Evolutionary conservation across 1,140 invertebrate species (phyloP).

Genomic region (Drosophila erecta): DNA sequence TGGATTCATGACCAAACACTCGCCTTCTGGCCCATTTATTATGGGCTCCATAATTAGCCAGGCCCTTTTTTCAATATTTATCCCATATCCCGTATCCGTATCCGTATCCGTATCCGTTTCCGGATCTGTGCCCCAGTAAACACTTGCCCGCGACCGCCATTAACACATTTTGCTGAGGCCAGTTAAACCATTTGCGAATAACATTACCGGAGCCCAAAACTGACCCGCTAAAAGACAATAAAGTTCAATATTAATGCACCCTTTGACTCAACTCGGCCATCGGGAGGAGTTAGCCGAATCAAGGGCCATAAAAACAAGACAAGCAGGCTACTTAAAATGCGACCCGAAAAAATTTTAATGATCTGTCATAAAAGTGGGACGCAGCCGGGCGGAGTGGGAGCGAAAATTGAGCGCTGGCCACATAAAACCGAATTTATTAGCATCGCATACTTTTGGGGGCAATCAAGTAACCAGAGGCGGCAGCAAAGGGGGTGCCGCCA

Average conservation of each 20-base stretch:
- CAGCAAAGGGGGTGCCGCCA: background rate
- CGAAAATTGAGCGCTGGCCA: conserved; percentile 43
- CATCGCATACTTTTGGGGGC: conserved; percentile 79
- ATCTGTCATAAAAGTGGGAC: conserved; percentile 75
- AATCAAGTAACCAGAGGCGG: conserved; percentile 68
- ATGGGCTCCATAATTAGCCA: conserved; percentile 35
- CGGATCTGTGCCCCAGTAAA: conserved; percentile 25
- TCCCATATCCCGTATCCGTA: conserved; percentile 27
- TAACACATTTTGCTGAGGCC: conserved; percentile 50
- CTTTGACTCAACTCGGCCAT: conserved; percentile 57
- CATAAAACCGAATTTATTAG: conserved; percentile 80
- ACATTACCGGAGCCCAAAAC: conserved; percentile 25
- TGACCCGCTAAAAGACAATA: conserved; percentile 68
- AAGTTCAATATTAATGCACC: conserved; percentile 82
- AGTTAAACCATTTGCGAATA: conserved; percentile 6
- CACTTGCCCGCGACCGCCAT: conserved; percentile 35
- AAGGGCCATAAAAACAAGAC: conserved; percentile 77
- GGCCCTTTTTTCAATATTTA: conserved; percentile 33
- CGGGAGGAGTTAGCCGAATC: conserved; percentile 43
- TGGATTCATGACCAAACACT: conserved; percentile 36
- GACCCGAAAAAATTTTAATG: conserved; percentile 67
- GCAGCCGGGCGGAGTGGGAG: background rate
- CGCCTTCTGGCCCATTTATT: conserved; percentile 31
- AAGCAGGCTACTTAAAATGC: conserved; percentile 79
- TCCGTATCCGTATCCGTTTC: conserved; percentile 21